Evolutionary conservation across 2,113 vertebrate genomes (phyloP), one percentile per base, ranked within the genome.

Genomic region (Campylomormyrus tamandua): DNA sequence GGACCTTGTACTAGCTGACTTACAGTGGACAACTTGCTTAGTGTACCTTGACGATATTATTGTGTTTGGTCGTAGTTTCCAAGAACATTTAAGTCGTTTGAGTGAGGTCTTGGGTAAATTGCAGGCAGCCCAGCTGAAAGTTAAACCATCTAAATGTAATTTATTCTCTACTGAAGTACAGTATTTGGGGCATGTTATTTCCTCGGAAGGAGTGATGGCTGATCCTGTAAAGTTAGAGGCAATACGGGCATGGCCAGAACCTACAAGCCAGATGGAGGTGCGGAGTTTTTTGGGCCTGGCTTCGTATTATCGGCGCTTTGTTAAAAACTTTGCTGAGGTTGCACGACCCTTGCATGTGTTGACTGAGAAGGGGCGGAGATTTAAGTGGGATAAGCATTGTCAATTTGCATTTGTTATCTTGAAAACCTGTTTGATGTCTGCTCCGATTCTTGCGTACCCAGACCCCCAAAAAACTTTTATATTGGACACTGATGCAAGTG

Each of bases 21-120:
- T 91, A 1, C 90, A 91, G 35, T 91, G 88, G 90, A 89, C 62
- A 2, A 89, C 90, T 9, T 91, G 83, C 52, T n/a, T 87, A 7
- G 88, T 91, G 2, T 89, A 91, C n/a, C 66, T 91, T 1, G 89
- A 88, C 42, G 53, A 90, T 24, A 85, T 90, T 31, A 84, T 90
- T 11, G 56, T 58, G 1, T 58, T 58, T 21, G 56, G 56, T 58
- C 17, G 6, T 58, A 58, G 56, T 58, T 58, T 58, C 6, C 21
- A 58, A 58, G 56, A 56, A 56, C 13, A 56, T 21, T 56, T 56
- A 21, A 56, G 53, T 56, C 53, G 19, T 4, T 21, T 56, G 53
- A 5, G 53, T 56, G 11, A 56, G 53, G 53, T 56, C 53, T 56
- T 56, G 53, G 19, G 53, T 3, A 56, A 56, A 17, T 13, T 56